Evolutionary conservation across 1,140 invertebrate species (phyloP).

Genomic region (Hetaerina americana): DNA sequence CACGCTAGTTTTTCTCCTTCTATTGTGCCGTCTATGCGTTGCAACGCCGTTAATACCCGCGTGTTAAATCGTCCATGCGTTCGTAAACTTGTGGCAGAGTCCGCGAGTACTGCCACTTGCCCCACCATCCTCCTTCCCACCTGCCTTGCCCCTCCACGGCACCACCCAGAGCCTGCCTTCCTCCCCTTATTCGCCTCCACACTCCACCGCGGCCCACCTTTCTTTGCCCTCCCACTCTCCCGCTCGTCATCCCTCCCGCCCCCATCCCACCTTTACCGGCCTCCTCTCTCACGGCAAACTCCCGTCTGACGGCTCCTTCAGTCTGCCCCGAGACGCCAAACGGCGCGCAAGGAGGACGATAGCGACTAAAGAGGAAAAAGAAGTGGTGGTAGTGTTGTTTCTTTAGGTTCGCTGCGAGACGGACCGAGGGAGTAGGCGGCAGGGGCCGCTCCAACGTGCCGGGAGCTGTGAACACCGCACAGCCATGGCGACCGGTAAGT

Average conservation of each 20-base stretch:
- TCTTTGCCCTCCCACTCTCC: background rate
- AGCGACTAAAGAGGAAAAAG: background rate
- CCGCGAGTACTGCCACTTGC: background rate
- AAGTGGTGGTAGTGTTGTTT: background rate
- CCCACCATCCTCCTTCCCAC: background rate
- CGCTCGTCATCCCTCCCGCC: background rate
- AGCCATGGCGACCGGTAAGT: background rate
- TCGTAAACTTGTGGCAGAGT: no score
- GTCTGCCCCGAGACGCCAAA: background rate
- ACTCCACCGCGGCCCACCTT: background rate
- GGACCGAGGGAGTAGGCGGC: background rate
- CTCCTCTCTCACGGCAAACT: background rate
- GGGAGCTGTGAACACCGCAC: background rate
- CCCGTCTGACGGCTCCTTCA: background rate
- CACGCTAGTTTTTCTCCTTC: no score
- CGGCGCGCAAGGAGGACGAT: background rate
- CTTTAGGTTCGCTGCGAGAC: background rate
- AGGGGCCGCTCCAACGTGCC: background rate
- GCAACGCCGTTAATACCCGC: no score
- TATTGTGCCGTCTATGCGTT: no score
- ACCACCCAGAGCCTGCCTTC: no score
- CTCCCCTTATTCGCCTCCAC: background rate
- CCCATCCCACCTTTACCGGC: background rate
- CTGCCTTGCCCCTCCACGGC: background rate
- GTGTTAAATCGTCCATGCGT: no score